Evolutionary conservation across 2,888 invertebrate genomes (phyloP).

Genomic region (Cantharis lateralis): DNA sequence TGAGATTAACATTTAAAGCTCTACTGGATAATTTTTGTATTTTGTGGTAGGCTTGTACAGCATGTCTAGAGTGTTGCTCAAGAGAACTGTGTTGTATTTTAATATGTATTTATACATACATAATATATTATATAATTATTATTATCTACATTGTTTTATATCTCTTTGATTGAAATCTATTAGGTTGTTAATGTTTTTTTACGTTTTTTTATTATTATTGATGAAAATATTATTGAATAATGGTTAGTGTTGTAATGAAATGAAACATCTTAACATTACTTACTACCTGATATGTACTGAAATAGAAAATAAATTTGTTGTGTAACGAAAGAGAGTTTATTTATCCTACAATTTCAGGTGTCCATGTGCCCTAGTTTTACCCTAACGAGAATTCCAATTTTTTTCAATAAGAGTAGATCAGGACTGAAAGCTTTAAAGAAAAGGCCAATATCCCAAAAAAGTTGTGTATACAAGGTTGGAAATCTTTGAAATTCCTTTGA

Average conservation of each 20-base stretch:
- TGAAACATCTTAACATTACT: conserved; percentile 30
- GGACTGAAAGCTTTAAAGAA: no score
- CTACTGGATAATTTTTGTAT: conserved; percentile 37
- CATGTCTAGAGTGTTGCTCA: conserved; percentile 34
- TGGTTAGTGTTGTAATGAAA: conserved; percentile 35
- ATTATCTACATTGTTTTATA: conserved; percentile 22
- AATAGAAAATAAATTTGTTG: conserved; percentile 34
- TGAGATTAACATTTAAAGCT: conserved; percentile 38
- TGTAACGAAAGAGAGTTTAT: conserved; percentile 5
- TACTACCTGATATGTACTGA: conserved; percentile 36
- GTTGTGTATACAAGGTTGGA: no score
- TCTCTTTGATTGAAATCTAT: conserved; percentile 29
- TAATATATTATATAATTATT: not conserved
- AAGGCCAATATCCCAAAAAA: no score
- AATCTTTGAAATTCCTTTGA: no score
- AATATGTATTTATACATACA: conserved; percentile 13
- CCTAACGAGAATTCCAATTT: no score
- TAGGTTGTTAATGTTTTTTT: conserved; percentile 36
- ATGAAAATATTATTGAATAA: conserved; percentile 32
- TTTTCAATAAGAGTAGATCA: no score
- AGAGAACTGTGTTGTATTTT: conserved; percentile 34
- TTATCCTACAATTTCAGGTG: not conserved
- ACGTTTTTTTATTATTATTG: conserved; percentile 34
- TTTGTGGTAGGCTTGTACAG: conserved; percentile 28
- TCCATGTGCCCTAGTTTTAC: no score